Base-by-base conservation (phyloP, 2,113 vertebrate species). In the Centrocercus urophasianus region DNA sequence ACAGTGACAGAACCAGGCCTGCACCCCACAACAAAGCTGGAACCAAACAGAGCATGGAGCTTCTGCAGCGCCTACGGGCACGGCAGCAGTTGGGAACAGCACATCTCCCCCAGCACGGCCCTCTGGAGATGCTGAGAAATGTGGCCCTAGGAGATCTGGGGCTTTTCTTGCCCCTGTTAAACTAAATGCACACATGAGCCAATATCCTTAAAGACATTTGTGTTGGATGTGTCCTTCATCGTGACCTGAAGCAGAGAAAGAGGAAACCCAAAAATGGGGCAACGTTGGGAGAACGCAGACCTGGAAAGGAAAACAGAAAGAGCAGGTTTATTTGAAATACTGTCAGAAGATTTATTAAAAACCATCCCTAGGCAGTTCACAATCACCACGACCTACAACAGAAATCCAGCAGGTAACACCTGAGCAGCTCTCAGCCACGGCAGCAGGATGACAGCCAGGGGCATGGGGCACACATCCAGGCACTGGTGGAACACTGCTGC, bases 301-400 rank as follows among this genome's bases (percentile, higher is more conserved):
- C 61, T 81, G 90, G 25, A 54, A 67, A 90, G 64, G 34, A 84
- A 52, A 91, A 81, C 48, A 76, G 73, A 52, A 71, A 75, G 50
- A 72, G 75, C 6, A 27, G 36, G 15, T 88, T 86, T 2, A 40
- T 42, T 84, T 65, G 52, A 91, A 94, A 86, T 4, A 30, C 70
- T 42, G 66, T 27, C 3, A 20, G 64, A 36, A 61, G 76, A 70
- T 96, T 97, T 96, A 95, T 97, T 97, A 6, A 48, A 93, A 93
- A 91, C 57, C 25, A 88, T 50, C 76, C 88, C 90, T 90, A 78
- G 83, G 93, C 83, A 93, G 61, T 43, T 86, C 69, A 88, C 89
- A 93, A 61, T 93, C 76, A 88, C 76, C 61, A 66, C 0, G 2
- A 81, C 42, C 88, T 78, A 88, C 86, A 90, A 6, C 1, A 25